Evolutionary conservation across 2,797 vertebrate species (phyloP), one percentile per base, ranked within the genome.

Genomic region (Diplodus sargus): DNA sequence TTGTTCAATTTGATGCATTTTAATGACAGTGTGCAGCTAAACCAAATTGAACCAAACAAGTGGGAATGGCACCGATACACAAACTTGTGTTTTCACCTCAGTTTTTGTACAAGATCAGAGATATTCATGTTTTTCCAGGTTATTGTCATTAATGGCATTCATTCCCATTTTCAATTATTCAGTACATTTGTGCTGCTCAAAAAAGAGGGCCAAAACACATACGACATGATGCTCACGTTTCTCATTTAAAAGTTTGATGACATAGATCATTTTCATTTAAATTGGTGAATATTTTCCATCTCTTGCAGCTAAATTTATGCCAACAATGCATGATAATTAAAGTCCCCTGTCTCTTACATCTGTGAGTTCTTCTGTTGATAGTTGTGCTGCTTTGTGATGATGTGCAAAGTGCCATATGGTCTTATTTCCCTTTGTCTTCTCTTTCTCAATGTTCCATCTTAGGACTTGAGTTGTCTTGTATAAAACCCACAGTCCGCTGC

Each of bases 401-500:
- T 81, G 79, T 86, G 84, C 70, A 83, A 78, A 87, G 77, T 85
- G 70, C 74, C 81, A 74, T 78, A 83, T 87, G 87, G 74, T 89
- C 87, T 92, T 77, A 91, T 83, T 85, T 85, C 81, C 89, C 76
- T 92, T 88, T 90, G 90, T 93, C 75, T 90, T 90, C 84, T 94
- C 89, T 92, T 85, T 93, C 87, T 82, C 87, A 88, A 85, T 90
- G 81, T 90, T 91, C 87, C 88, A 91, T 83, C 89, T 86, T 70
- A 91, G 92, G 91, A 91, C 93, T 93, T 90, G 90, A 93, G 75
- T 90, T 91, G 85, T 91, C 90, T 91, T 91, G 82, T 90, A 84
- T 90, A 91, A 93, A 92, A 86, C 83, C 87, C 81, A 88, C 89
- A 89, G 83, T 92, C 85, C 80, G 84, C 86, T 88, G 86, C 87